Base-by-base conservation (phyloP, 1,140 invertebrate species). In the Dreissena polymorpha region DNA sequence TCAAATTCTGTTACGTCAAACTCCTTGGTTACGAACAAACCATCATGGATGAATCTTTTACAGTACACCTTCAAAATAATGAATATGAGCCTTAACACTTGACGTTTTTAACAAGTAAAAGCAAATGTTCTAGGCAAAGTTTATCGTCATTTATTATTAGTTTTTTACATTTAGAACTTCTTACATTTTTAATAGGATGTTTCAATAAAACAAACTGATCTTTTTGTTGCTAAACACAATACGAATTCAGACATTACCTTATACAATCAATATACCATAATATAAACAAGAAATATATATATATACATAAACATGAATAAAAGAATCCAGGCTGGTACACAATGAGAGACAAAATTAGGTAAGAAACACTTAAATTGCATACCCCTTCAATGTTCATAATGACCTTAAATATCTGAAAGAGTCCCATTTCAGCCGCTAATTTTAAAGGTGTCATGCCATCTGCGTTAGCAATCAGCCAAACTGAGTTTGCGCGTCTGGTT, bases 1-100 rank as follows among this genome's bases (percentile, higher is more conserved):
- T 87, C 86, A 23, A 88, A 84, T 70, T 88, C 87, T 10, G 87
- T 85, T 23, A 88, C 77, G 25, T 88, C 87, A 77, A 86, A 88
- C 53, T 82, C 57, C 29, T 88, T 86, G 13, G 87, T 84, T 21
- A 86, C 87, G 72, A 85, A 86, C 13, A 88, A 39, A 13, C 87
- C 87, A 69, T 88, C 86, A 68, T 85, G 64, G 10, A 39, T 39
- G 25, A 64, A 65, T 21, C 27, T 25, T 29, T 29, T 55, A 67
- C 78, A 81, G 55, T 81, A 81, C 5, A 70, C 78, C 78, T 81
- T 57, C 13, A 81, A 81, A 10, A 14, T 25, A 51, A 65, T 13
- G 68, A 68, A 7, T 18, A 2, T 5, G 39, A 60, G 39, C 39
- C 39, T 39, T 5, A 39, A 39, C 39, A 39, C 8, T 39, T 8